phyloP scores from a whole-genome alignment of 2,113 vertebrate species.

The Melanocharis versteri region DNA sequence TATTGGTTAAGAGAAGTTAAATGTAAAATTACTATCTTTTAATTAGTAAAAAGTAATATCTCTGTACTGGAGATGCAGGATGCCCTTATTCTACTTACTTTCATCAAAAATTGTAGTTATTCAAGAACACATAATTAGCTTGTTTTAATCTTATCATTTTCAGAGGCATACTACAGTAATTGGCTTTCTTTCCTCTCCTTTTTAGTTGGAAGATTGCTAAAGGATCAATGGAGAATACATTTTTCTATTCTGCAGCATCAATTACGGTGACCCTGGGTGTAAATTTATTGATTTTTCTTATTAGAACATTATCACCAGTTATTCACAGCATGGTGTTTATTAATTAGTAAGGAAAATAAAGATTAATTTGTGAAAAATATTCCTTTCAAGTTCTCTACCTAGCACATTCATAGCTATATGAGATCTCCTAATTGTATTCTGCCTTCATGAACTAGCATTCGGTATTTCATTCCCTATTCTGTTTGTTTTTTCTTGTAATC shows the following conservation, averaged over 20 bases:
- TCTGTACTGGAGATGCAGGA: conserved; percentile 34
- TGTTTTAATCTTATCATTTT: conserved; percentile 79
- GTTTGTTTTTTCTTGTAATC: neutral
- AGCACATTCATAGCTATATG: conserved; percentile 17
- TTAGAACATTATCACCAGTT: conserved; percentile 74
- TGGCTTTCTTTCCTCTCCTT: conserved; percentile 72
- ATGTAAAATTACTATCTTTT: conserved; percentile 42
- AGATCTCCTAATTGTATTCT: conserved; percentile 20
- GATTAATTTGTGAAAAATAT: conserved; percentile 61
- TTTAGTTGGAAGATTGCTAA: conserved; percentile 70
- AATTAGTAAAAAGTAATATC: conserved; percentile 66
- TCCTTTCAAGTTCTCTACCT: conserved; percentile 63
- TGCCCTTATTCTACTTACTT: conserved; percentile 64
- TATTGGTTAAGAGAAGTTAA: conserved; percentile 23
- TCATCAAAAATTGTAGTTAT: conserved; percentile 74
- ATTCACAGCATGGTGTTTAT: conserved; percentile 75
- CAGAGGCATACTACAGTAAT: conserved; percentile 73
- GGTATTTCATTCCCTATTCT: neutral
- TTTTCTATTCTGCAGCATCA: conserved; percentile 69
- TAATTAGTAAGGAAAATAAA: conserved; percentile 75
- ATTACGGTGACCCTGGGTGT: conserved; percentile 71
- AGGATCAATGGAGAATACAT: conserved; percentile 73
- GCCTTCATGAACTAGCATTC: neutral
- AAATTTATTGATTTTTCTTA: conserved; percentile 81
- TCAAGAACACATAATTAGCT: conserved; percentile 74